Evolutionary conservation across 2,797 vertebrate genomes (phyloP).

Genomic region (Arctocebus calabarensis): DNA sequence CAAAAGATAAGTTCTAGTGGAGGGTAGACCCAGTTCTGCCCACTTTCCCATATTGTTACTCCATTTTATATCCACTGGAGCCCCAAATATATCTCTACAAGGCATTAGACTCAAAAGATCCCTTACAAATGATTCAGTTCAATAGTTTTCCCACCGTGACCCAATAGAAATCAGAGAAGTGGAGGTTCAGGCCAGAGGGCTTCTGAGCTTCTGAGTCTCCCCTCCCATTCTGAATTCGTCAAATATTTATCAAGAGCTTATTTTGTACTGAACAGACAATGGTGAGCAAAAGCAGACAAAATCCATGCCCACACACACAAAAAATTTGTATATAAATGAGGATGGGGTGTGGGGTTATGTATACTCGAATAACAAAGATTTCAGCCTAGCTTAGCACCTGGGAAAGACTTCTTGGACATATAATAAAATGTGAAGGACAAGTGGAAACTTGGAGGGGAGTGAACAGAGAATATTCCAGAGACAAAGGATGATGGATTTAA

Average conservation of each 20-base stretch:
- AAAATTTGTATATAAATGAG: neutral
- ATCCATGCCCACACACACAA: no score
- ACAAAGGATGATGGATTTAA: neutral
- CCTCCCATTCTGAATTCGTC: neutral
- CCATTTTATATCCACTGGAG: rapidly evolving
- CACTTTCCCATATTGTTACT: neutral
- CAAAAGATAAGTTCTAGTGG: neutral
- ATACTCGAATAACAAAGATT: no score
- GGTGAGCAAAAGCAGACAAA: neutral
- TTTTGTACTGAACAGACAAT: neutral
- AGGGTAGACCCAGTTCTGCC: neutral
- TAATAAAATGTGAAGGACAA: neutral
- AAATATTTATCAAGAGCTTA: neutral
- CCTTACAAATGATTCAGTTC: neutral
- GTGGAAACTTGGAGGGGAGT: neutral
- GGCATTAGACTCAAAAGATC: no score
- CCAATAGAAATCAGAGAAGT: neutral
- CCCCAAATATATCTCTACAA: neutral
- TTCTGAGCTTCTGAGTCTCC: neutral
- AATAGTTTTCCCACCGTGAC: neutral
- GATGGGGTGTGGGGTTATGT: rapidly evolving
- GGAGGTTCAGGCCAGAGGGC: neutral
- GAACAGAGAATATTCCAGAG: neutral
- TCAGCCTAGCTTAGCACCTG: neutral
- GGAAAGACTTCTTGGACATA: neutral